Percentiles rank a stretch among this genome's conserved stretches.
Conservation (phyloP, 2,888 invertebrate species). For the Galerucella nymphaeae region DNA sequence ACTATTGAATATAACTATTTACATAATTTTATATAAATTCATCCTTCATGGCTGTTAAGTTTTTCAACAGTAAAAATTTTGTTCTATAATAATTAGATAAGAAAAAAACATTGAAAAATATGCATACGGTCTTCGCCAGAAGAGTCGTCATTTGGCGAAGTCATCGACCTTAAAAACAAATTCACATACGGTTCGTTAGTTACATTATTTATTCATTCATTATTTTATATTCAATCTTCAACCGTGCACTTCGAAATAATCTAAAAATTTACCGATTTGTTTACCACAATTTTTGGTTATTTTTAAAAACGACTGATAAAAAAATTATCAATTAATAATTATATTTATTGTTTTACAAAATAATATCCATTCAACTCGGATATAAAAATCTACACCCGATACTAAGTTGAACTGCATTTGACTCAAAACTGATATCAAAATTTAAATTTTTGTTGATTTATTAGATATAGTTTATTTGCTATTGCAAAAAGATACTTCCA, state of each 20-base stretch:
- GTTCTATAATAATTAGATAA: background rate
- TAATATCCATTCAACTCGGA: too few relatives aligned
- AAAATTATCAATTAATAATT: background rate
- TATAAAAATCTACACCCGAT: too few relatives aligned
- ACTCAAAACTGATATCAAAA: too few relatives aligned
- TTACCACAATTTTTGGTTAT: constrained; percentile 7
- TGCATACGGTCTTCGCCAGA: constrained; percentile 24
- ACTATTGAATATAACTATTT: background rate
- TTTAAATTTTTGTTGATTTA: too few relatives aligned
- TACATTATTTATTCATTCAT: constrained; percentile 34
- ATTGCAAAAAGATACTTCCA: background rate
- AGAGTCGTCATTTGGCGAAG: constrained; percentile 27
- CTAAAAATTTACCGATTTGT: background rate
- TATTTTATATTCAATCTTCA: constrained; percentile 14
- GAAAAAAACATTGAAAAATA: background rate
- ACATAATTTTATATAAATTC: background rate
- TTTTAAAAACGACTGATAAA: background rate
- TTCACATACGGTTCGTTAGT: constrained; percentile 29
- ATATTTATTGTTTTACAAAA: too few relatives aligned
- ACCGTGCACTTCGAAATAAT: constrained; percentile 19
- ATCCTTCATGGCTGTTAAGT: background rate
- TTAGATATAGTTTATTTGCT: too few relatives aligned
- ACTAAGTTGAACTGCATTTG: too few relatives aligned
- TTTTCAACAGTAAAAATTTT: background rate
- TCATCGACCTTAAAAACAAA: constrained; percentile 30